Evolutionary conservation across 2,113 vertebrate species (phyloP), one percentile per base, ranked within the genome.

Genomic region (Xiphophorus maculatus): DNA sequence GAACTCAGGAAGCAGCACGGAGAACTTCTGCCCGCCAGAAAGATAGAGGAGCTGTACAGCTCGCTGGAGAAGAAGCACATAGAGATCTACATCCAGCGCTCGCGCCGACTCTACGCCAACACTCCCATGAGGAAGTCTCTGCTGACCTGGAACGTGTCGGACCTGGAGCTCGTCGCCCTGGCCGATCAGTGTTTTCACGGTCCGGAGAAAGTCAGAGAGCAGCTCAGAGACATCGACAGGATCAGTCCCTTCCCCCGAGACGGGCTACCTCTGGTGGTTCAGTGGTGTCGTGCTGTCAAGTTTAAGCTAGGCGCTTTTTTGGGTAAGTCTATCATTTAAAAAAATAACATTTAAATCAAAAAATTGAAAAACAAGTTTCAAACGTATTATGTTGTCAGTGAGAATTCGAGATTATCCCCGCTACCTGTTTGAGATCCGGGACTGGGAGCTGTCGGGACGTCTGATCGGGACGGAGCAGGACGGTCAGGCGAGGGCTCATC

Each of bases 61-160:
- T 97, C 97, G 0, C 92, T 99, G 93, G 98, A 99, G 93, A 97
- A 96, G 71, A 98, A 98, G 86, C 97, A 99, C 95, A 99, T 99
- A 0, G 97, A 99, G 94, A 99, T 99, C 89, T 99, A 99, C 92
- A 98, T 99, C 91, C 98, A 99, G 91, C 97, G 98, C 29, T 99
- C 98, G 0, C 94, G 95, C 12, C 97, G 97, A 48, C 96, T 99
- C 81, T 99, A 99, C 0, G 91, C 95, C 90, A 99, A 97, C 94
- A 99, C 97, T 0, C 98, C 98, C 69, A 99, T 98, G 97, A 93
- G 98, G 77, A 96, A 96, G 75, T 97, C 98, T 1, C 92, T 99
- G 73, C 94, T 99, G 76, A 98, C 97, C 48, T 99, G 98, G 98
- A 97, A 95, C 0, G 75, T 98, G 86, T 86, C 95, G 0, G 95